A percentile compares a stretch with the other conserved stretches of the same genome.
phyloP scores from a whole-genome alignment of 2,888 invertebrate genomes.

The Operophtera brumata region DNA sequence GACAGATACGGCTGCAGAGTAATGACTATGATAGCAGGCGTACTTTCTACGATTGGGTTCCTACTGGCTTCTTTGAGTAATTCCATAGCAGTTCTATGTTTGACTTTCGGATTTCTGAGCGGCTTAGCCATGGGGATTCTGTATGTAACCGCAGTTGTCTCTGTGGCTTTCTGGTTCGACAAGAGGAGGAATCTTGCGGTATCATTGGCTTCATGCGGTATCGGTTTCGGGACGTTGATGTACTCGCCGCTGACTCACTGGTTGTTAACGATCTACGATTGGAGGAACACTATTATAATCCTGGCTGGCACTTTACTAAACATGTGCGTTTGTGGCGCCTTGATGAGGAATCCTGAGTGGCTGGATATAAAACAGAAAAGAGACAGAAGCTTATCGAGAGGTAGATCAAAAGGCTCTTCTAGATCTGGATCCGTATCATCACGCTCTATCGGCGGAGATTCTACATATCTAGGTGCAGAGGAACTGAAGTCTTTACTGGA shows the following conservation, averaged over 20 bases:
- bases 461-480: slow-evolving; percentile 80
- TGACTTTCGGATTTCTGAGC: slow-evolving; percentile 91
- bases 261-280: slow-evolving; percentile 86
- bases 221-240: slow-evolving; percentile 93
- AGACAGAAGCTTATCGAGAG: slow-evolving; percentile 63
- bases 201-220: slow-evolving; percentile 92
- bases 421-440: slow-evolving; percentile 76
- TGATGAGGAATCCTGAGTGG: slow-evolving; percentile 95
- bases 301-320: slow-evolving; percentile 91
- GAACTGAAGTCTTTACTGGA: slow-evolving; percentile 85
- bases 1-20: slow-evolving; percentile 90
- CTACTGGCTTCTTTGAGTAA: slow-evolving; percentile 85
- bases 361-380: slow-evolving; percentile 82
- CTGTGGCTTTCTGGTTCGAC: slow-evolving; percentile 96
- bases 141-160: slow-evolving; percentile 94
- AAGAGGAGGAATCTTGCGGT: slow-evolving; percentile 92
- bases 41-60: slow-evolving; percentile 87
- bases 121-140: slow-evolving; percentile 91
- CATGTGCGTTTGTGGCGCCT: slow-evolving; percentile 91
- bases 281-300: slow-evolving; percentile 89
- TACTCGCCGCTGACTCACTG: slow-evolving; percentile 91
- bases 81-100: slow-evolving; percentile 87
- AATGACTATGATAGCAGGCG: slow-evolving; percentile 87
- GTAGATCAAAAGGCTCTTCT: slow-evolving; percentile 66
- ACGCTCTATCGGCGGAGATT: slow-evolving; percentile 71